Conservation (phyloP, 2,888 invertebrate species). For the Meganola albula region DNA sequence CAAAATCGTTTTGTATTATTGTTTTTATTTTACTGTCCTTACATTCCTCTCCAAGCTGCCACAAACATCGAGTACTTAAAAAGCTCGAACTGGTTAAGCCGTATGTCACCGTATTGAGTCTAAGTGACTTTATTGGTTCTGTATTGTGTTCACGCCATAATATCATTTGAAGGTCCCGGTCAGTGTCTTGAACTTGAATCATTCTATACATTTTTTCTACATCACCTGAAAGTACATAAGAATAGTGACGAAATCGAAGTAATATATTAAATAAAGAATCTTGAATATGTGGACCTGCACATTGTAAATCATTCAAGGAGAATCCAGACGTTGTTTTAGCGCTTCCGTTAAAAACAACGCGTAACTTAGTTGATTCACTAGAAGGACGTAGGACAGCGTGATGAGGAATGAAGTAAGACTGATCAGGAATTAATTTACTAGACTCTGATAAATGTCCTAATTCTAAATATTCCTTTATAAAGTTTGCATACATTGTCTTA, state of each 20-base stretch:
- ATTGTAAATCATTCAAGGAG: too few species aligned
- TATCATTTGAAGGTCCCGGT: slow-evolving; percentile 20
- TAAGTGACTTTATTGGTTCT: slow-evolving; percentile 11
- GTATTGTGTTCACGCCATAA: slow-evolving; percentile 21
- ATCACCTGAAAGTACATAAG: too few species aligned
- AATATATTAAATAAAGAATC: too few species aligned
- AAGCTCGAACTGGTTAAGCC: slow-evolving; percentile 28
- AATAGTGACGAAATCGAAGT: too few species aligned
- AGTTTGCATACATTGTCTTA: slow-evolving; percentile 2
- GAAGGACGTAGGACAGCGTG: too few species aligned
- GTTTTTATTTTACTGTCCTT: slow-evolving; percentile 4
- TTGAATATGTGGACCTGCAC: too few species aligned
- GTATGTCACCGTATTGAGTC: slow-evolving; percentile 26
- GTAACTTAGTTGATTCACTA: too few species aligned
- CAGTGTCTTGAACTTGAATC: too few species aligned
- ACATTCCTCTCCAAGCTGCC: slow-evolving; percentile 22
- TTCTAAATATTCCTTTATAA: too few species aligned
- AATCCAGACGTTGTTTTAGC: too few species aligned
- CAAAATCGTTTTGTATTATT: not conserved
- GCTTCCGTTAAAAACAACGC: too few species aligned
- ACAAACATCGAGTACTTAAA: slow-evolving; percentile 23
- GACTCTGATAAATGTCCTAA: slow-evolving; percentile 6
- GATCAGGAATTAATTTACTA: not conserved
- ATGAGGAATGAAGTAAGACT: slow-evolving; percentile 2
- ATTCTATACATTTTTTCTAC: too few species aligned